These are phyloP conservation scores for Lepidostoma basale DNA, from an alignment of 1,140 invertebrate species.

Conservation along the genomic window DNA sequence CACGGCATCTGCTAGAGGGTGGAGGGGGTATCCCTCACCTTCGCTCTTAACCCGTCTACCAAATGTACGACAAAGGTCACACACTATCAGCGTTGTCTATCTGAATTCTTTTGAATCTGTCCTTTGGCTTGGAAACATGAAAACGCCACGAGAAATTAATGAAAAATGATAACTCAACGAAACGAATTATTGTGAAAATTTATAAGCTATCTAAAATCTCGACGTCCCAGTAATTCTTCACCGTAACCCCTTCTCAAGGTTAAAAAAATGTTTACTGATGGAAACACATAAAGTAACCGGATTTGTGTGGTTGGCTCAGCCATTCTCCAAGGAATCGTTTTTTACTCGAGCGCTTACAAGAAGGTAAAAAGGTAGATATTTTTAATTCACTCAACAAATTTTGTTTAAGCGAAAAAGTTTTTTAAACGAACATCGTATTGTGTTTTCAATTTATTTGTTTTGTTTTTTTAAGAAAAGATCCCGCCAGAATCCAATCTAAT, in stretches of 20 bases:
- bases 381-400: too few species aligned
- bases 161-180: background rate
- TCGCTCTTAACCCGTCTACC: slow-evolving; percentile 20
- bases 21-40: background rate
- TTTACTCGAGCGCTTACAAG: background rate
- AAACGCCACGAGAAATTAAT: slow-evolving; percentile 2
- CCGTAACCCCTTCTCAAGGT: background rate
- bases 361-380: too few species aligned
- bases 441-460: background rate
- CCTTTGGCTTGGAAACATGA: slow-evolving; percentile 10
- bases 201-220: background rate
- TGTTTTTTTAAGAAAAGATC: background rate
- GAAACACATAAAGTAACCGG: background rate
- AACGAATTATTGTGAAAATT: background rate
- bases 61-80: slow-evolving; percentile 19
- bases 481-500: background rate
- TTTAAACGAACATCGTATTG: too few species aligned
- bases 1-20: background rate
- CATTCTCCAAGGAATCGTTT: background rate
- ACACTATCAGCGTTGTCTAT: slow-evolving; percentile 22
- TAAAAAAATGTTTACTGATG: background rate
- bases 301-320: background rate
- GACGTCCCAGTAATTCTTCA: background rate
- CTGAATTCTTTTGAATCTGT: slow-evolving; percentile 20
- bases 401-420: background rate